Evolutionary conservation across 2,888 invertebrate genomes (phyloP).

Genomic region (Tinea pellionella): DNA sequence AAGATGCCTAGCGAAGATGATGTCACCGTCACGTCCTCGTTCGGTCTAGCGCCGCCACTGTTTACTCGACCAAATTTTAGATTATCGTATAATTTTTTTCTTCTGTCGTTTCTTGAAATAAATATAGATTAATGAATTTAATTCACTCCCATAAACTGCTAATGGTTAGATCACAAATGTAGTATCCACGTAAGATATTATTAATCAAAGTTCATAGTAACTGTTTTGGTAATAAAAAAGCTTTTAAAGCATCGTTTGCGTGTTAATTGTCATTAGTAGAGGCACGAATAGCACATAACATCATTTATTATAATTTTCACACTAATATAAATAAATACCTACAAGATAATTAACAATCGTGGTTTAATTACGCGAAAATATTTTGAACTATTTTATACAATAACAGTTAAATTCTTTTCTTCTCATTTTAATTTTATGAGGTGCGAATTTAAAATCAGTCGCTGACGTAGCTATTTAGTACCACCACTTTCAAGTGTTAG

Average conservation of each 20-base stretch:
- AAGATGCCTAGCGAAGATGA: no score
- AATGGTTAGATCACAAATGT: not conserved
- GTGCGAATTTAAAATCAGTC: no score
- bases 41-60: no score
- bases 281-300: not conserved
- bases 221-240: conserved; percentile 8
- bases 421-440: no score
- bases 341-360: not conserved
- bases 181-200: not conserved
- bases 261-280: conserved; percentile 5
- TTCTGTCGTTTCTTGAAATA: no score
- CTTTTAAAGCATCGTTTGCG: conserved; percentile 11
- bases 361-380: not conserved
- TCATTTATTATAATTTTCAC: conserved; percentile 12
- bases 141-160: not conserved
- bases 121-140: no score
- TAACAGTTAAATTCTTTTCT: no score
- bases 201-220: not conserved
- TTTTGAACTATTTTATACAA: not conserved
- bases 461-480: no score
- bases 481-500: no score
- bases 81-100: no score
- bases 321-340: not conserved
- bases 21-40: no score
- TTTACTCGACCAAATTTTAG: no score